Evolutionary conservation across 2,113 vertebrate species (phyloP).

Genomic region (Cromileptes altivelis): DNA sequence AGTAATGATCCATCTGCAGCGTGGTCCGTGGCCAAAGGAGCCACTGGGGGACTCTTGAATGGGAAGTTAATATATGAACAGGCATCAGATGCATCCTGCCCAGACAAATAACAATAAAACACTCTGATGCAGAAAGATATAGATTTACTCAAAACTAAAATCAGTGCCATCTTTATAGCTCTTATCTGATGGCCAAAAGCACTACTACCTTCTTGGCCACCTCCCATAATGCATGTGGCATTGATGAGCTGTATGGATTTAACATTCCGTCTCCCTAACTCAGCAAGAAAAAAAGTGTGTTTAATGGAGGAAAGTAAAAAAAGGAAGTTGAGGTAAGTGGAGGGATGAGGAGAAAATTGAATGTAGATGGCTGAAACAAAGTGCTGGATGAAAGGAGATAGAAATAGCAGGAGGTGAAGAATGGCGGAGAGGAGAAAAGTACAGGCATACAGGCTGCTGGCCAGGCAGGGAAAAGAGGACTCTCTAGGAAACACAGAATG

Average conservation of each 20-base stretch:
- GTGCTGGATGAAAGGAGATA: conserved; percentile 11
- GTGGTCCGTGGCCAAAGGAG: conserved; percentile 40
- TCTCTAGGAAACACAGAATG: conserved; percentile 48
- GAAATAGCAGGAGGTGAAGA: conserved; percentile 25
- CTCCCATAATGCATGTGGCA: conserved; percentile 18
- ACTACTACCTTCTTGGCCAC: neutral
- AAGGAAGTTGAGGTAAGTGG: conserved; percentile 9
- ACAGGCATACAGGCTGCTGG: conserved; percentile 28
- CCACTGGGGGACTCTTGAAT: conserved; percentile 11
- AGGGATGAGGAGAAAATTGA: conserved; percentile 1
- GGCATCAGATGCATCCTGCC: conserved; percentile 25
- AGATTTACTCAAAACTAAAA: conserved; percentile 12
- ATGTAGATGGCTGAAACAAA: conserved; percentile 14
- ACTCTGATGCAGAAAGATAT: conserved; percentile 4
- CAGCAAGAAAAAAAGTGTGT: neutral
- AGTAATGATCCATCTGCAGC: conserved; percentile 42
- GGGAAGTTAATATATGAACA: neutral
- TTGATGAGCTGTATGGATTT: conserved; percentile 26
- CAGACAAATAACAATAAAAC: conserved; percentile 29
- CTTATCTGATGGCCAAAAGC: neutral
- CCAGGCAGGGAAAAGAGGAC: conserved; percentile 21
- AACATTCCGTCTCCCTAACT: neutral
- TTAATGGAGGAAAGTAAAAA: conserved; percentile 4
- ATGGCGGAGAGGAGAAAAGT: conserved; percentile 12
- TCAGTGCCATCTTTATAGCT: neutral